phyloP scores from a whole-genome alignment of 2,888 invertebrate species.

The Macrophya alboannulata region DNA sequence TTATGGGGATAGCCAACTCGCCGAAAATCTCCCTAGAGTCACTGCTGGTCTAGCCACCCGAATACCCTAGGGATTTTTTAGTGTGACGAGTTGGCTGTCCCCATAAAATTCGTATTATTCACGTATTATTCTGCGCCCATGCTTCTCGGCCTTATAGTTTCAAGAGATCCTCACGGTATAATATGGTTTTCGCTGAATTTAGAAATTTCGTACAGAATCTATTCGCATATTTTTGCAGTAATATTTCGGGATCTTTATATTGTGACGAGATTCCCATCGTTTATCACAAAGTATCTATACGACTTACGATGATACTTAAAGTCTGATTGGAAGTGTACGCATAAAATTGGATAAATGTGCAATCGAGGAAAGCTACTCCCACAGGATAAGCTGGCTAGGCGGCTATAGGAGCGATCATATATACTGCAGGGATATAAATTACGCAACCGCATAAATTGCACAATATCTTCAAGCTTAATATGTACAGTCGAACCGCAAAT shows the following conservation, averaged over 20 bases:
- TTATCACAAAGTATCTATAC: neutral
- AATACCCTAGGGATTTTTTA: no score
- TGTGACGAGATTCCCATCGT: neutral
- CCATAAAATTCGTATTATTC: no score
- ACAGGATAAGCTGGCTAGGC: constrained; percentile 6
- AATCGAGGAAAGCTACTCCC: constrained; percentile 20
- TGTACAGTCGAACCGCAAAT: constrained; percentile 39
- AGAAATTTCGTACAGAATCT: neutral
- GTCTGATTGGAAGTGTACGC: neutral
- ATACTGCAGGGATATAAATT: constrained; percentile 2
- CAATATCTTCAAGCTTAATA: neutral
- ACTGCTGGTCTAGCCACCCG: no score
- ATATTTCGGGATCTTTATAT: neutral
- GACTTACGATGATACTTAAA: neutral
- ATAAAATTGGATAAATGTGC: neutral
- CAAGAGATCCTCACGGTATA: no score
- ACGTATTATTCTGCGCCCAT: no score
- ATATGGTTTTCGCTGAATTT: no score
- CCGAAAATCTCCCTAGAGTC: no score
- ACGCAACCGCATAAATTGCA: constrained; percentile 26
- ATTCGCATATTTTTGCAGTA: neutral
- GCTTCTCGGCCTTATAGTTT: no score
- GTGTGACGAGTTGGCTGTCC: no score
- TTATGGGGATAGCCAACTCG: no score
- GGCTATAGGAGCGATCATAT: no score